A percentile compares a stretch with the other conserved stretches of the same genome.
These are phyloP conservation scores for Salticus scenicus DNA, from an alignment of 2,888 invertebrate genomes.

Conservation along the genomic window DNA sequence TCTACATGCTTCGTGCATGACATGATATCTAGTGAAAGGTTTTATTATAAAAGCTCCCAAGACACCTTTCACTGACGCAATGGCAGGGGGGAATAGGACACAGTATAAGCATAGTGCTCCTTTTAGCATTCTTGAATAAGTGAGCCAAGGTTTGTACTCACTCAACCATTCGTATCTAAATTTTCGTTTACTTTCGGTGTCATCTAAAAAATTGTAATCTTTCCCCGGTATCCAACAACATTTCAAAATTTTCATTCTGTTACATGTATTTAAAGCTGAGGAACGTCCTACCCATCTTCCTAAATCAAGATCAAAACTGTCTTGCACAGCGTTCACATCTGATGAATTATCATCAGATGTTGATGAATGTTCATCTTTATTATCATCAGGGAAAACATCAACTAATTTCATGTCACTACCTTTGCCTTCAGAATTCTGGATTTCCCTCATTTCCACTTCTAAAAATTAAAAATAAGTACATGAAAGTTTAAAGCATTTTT, in stretches of 20 bases:
- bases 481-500: too few species aligned
- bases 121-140: not conserved
- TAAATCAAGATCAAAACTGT: not conserved
- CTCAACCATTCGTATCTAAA: not conserved
- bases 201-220: not conserved
- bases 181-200: too few species aligned
- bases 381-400: too few species aligned
- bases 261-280: not conserved
- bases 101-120: not conserved
- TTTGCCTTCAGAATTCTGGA: too few species aligned
- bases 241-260: not conserved
- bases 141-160: not conserved
- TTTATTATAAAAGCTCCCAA: not conserved
- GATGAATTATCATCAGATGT: too few species aligned
- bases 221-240: not conserved
- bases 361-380: too few species aligned
- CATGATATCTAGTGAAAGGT: not conserved
- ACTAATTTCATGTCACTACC: too few species aligned
- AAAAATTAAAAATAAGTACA: too few species aligned
- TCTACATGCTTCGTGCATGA: not conserved
- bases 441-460: too few species aligned
- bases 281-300: not conserved
- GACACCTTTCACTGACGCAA: not conserved
- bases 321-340: too few species aligned
- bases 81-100: not conserved